Conservation (phyloP, 2,888 invertebrate genomes). For the Brachycybe producta region DNA sequence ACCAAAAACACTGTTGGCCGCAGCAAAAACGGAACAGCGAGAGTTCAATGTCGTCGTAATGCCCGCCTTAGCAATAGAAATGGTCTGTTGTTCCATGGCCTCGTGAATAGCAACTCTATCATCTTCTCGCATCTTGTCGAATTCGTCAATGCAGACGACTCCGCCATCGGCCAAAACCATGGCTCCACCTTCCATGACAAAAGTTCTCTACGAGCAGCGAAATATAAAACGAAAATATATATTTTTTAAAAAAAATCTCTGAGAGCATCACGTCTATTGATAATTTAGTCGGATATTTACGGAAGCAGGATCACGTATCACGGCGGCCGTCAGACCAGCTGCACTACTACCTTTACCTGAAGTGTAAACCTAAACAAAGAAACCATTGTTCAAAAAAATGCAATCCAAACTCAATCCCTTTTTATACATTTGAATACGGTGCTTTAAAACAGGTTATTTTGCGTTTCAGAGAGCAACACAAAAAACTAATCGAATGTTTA, state of each 20-base stretch:
- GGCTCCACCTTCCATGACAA: conserved; percentile 97
- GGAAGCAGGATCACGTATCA: conserved; percentile 79
- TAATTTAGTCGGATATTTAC: conserved; percentile 43
- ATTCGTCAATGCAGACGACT: conserved; percentile 98
- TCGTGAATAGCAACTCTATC: conserved; percentile 99
- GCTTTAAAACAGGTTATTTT: too few relatives aligned
- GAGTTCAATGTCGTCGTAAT: conserved; percentile 98
- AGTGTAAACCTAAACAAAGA: conserved; percentile 51
- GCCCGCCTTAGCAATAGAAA: conserved; percentile 96
- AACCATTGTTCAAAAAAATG: background rate
- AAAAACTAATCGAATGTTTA: too few relatives aligned
- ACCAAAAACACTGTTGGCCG: conserved; percentile 96
- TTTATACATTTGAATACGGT: background rate
- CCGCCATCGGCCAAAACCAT: conserved; percentile 99
- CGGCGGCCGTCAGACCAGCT: conserved; percentile 95
- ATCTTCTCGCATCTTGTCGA: conserved; percentile 99
- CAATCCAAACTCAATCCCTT: background rate
- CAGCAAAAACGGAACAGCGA: conserved; percentile 95
- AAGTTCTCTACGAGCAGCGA: conserved; percentile 56
- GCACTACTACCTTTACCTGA: conserved; percentile 99
- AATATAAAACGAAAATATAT: conserved; percentile 1
- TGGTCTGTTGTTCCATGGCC: conserved; percentile 99
- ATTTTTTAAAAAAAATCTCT: too few relatives aligned
- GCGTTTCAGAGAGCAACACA: too few relatives aligned
- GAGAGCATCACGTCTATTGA: background rate